Percentiles rank a stretch among this genome's conserved stretches.
These are phyloP conservation scores for Oreohelix idahoensis DNA, from an alignment of 1,140 invertebrate species.

Conservation along the genomic window DNA sequence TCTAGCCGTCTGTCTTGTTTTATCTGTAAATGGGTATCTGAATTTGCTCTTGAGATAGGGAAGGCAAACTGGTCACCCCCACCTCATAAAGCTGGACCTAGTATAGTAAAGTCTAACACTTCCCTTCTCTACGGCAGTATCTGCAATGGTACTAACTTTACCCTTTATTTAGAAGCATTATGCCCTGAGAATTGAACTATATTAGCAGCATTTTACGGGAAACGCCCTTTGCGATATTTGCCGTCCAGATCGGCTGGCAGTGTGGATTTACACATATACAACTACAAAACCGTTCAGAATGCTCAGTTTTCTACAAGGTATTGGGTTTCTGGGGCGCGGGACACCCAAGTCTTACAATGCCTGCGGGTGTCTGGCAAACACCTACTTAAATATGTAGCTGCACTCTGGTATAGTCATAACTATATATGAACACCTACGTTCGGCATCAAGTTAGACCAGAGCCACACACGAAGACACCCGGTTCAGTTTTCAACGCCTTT, in stretches of 20 bases:
- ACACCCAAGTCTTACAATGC: background rate
- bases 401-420: background rate
- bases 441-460: background rate
- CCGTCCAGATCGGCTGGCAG: background rate
- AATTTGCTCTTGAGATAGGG: too few relatives aligned
- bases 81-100: too few relatives aligned
- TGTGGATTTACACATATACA: background rate
- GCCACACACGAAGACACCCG: background rate
- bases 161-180: too few relatives aligned
- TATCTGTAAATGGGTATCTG: too few relatives aligned
- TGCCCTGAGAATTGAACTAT: too few relatives aligned
- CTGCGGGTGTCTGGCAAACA: constrained; percentile 4
- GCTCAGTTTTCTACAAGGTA: background rate
- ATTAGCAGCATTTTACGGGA: too few relatives aligned
- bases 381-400: background rate
- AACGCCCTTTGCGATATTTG: background rate
- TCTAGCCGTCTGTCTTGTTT: too few relatives aligned
- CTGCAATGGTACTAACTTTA: too few relatives aligned
- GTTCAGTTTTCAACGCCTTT: background rate
- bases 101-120: too few relatives aligned
- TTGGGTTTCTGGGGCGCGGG: background rate
- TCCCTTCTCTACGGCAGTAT: too few relatives aligned
- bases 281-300: background rate
- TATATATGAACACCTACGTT: background rate
- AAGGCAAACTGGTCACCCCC: too few relatives aligned